phyloP scores from a whole-genome alignment of 2,888 invertebrate genomes.

The Pristionchus arcanus region DNA sequence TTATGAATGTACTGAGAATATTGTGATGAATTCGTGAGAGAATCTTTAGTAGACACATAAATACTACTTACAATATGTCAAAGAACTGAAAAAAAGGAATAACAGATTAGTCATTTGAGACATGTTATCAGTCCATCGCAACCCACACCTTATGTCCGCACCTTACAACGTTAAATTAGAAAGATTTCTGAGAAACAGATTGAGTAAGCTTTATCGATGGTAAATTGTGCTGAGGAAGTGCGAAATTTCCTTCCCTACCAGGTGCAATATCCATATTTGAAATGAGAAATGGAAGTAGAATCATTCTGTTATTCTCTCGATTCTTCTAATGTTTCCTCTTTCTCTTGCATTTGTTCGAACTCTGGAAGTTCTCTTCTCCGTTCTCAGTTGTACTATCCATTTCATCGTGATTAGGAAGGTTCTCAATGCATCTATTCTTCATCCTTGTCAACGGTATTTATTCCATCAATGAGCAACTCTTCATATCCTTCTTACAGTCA shows the following conservation, averaged over 20 bases:
- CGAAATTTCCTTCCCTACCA: not conserved
- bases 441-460: not conserved
- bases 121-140: not conserved
- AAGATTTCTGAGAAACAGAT: not conserved
- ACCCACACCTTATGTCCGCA: too few relatives aligned
- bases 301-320: not conserved
- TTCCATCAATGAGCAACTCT: not conserved
- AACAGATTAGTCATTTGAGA: not conserved
- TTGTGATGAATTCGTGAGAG: too few relatives aligned
- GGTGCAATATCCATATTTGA: not conserved
- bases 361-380: slow-evolving; percentile 4
- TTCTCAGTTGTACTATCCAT: not conserved
- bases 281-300: slow-evolving; percentile 14
- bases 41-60: too few relatives aligned
- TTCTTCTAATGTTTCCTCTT: not conserved
- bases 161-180: not conserved
- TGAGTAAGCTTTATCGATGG: not conserved
- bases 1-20: too few relatives aligned
- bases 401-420: not conserved
- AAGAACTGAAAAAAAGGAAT: not conserved
- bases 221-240: not conserved
- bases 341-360: not conserved
- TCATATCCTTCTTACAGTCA: not conserved
- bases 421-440: not conserved
- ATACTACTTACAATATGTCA: not conserved